These are phyloP conservation scores for Drosophila jambulina DNA, from an alignment of 1,140 invertebrate genomes.

Conservation along the genomic window DNA sequence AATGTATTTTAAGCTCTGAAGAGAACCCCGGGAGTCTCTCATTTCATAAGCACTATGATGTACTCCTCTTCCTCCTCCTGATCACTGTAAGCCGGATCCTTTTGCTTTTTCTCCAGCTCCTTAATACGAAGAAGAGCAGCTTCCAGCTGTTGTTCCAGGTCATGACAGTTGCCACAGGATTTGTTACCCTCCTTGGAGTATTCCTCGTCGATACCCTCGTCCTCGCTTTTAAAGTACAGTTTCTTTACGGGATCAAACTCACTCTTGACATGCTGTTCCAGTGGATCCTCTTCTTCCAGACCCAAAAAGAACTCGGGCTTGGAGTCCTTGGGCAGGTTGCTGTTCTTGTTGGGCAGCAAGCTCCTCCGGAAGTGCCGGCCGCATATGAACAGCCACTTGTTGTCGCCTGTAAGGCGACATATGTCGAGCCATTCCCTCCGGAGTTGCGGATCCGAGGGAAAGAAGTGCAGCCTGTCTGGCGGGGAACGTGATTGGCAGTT, in stretches of 20 bases:
- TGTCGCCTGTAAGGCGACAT: slow-evolving; percentile 7
- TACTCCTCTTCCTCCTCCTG: slow-evolving; percentile 32
- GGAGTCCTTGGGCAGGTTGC: slow-evolving; percentile 23
- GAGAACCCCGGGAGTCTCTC: not conserved
- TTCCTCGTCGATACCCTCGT: slow-evolving; percentile 37
- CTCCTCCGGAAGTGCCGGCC: slow-evolving; percentile 23
- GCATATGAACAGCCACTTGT: slow-evolving; percentile 32
- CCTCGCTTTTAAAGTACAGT: slow-evolving; percentile 12
- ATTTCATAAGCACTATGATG: slow-evolving; percentile 42
- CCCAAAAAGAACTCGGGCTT: slow-evolving; percentile 23
- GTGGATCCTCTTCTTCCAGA: slow-evolving; percentile 13
- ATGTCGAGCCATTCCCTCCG: slow-evolving; percentile 18
- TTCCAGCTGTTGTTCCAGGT: slow-evolving; percentile 13
- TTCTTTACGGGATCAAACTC: slow-evolving; percentile 1
- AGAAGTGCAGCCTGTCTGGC: slow-evolving; percentile 24
- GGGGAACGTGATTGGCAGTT: slow-evolving; percentile 20
- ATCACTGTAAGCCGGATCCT: not conserved
- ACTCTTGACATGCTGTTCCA: not conserved
- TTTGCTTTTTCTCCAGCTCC: slow-evolving; percentile 8
- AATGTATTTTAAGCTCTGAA: slow-evolving; percentile 1
- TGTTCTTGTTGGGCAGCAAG: slow-evolving; percentile 22
- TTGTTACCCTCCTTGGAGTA: slow-evolving; percentile 9
- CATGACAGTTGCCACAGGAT: slow-evolving; percentile 14
- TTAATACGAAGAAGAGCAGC: slow-evolving; percentile 12
- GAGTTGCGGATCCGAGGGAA: slow-evolving; percentile 27